phyloP scores from a whole-genome alignment of 1,140 invertebrate genomes.

The Drosophila leontia region DNA sequence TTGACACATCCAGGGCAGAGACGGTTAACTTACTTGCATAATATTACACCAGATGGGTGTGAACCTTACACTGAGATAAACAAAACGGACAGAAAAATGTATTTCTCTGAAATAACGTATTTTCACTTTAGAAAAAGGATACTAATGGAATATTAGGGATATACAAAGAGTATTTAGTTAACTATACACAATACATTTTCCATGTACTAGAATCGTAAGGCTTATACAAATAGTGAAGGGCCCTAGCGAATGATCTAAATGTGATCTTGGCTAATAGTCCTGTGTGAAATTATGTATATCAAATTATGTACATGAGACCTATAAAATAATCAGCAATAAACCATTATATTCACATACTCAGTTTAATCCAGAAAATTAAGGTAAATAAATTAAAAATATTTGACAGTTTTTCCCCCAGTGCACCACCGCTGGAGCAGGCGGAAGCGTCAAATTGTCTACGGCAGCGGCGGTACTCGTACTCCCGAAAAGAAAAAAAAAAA shows the following conservation, averaged over 20 bases:
- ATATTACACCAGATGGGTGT: constrained; percentile 64
- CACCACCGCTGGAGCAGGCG: constrained; percentile 32
- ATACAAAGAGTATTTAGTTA: too few species aligned
- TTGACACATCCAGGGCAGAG: constrained; percentile 70
- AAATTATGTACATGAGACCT: too few species aligned
- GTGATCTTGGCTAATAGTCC: too few species aligned
- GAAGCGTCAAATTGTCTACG: constrained; percentile 84
- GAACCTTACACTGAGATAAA: constrained; percentile 32
- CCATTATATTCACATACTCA: neutral
- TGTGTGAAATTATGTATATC: too few species aligned
- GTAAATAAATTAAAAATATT: neutral
- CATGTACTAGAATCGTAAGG: too few species aligned
- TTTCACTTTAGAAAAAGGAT: too few species aligned
- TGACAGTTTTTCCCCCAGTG: neutral
- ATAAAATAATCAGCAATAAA: neutral
- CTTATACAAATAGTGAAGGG: too few species aligned
- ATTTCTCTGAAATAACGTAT: too few species aligned
- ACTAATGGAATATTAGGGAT: too few species aligned
- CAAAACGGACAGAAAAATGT: too few species aligned
- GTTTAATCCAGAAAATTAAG: neutral
- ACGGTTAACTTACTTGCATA: constrained; percentile 47
- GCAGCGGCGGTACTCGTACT: constrained; percentile 39
- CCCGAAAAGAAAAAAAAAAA: constrained; percentile 37
- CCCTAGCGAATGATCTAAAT: too few species aligned
- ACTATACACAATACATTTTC: too few species aligned